phyloP scores from a whole-genome alignment of 1,140 invertebrate genomes.

The Seison nebaliae region DNA sequence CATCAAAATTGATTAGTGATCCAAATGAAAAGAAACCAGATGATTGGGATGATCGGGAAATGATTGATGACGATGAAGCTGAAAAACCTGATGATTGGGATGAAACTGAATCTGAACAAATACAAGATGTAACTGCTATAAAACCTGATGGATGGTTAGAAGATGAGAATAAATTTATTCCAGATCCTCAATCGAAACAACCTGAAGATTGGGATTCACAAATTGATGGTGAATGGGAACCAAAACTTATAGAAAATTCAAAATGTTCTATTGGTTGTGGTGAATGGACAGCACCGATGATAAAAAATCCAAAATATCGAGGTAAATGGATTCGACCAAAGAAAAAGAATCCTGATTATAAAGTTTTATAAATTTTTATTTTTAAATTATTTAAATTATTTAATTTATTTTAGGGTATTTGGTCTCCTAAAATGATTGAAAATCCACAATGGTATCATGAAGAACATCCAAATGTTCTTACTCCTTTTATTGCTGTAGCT shows the following conservation, averaged over 20 bases:
- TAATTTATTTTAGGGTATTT: constrained; percentile 39
- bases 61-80: constrained; percentile 22
- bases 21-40: constrained; percentile 58
- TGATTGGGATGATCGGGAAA: constrained; percentile 89
- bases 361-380: constrained; percentile 19
- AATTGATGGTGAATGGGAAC: constrained; percentile 95
- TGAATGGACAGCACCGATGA: constrained; percentile 51
- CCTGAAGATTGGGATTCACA: constrained; percentile 85
- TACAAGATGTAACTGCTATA: constrained; percentile 21
- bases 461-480: constrained; percentile 40
- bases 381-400: background rate
- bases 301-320: constrained; percentile 58
- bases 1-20: constrained; percentile 76
- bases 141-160: constrained; percentile 38
- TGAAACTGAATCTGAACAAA: constrained; percentile 23
- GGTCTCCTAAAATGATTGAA: constrained; percentile 52
- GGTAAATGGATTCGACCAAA: constrained; percentile 54
- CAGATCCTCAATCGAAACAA: constrained; percentile 57
- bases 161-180: constrained; percentile 56
- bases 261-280: constrained; percentile 73
- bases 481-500: constrained; percentile 42
- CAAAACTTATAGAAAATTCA: constrained; percentile 57
- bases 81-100: constrained; percentile 18
- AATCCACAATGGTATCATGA: constrained; percentile 83
- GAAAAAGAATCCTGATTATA: constrained; percentile 73